Evolutionary conservation across 2,113 vertebrate genomes (phyloP).

Genomic region (Hydrochoerus hydrochaeris): DNA sequence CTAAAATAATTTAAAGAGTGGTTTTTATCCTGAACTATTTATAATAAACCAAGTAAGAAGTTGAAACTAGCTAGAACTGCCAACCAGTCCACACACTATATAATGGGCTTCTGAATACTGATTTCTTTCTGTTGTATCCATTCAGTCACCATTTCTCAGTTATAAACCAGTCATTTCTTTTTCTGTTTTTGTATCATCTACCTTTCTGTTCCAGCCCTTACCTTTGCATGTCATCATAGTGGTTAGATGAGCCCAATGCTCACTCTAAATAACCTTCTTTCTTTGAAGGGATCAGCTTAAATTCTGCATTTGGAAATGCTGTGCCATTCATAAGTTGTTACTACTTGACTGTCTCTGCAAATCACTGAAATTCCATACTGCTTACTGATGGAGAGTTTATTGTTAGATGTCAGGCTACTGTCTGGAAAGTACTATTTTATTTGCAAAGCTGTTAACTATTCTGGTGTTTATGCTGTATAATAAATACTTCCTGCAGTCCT

Average conservation of each 20-base stretch:
- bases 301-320: neutral
- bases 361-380: neutral
- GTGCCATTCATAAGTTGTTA: neutral
- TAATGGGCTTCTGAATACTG: neutral
- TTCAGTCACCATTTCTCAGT: neutral
- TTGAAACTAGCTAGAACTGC: neutral
- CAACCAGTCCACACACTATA: neutral
- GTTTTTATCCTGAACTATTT: neutral
- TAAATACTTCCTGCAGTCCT: neutral
- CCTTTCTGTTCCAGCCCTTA: neutral
- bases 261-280: neutral
- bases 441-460: neutral
- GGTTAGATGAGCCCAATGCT: neutral
- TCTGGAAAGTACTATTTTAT: neutral
- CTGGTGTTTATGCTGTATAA: neutral
- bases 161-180: neutral
- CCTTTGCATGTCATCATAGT: neutral
- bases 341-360: neutral
- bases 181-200: neutral
- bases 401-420: neutral
- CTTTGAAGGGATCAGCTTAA: neutral
- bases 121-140: neutral
- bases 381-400: neutral
- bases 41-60: neutral
- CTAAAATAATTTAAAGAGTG: neutral